Percentiles rank a stretch among this genome's conserved stretches.
Conservation (phyloP, 35 echinoderm and acorn worm genomes). For the Stichopus chloronotus region DNA sequence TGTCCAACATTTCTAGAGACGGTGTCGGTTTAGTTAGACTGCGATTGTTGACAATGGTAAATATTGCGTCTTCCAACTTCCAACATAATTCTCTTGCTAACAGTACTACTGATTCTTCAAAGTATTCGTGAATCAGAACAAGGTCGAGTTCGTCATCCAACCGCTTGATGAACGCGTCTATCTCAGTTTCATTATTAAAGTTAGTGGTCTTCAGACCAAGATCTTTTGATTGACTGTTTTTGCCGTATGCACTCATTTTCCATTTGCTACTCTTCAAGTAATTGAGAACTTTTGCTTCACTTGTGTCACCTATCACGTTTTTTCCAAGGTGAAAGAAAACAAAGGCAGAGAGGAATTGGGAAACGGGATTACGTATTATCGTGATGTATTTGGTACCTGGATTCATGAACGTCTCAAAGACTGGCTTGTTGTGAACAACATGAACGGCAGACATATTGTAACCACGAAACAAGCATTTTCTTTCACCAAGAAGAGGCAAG, state of each 20-base stretch:
- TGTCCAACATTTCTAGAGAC: neutral
- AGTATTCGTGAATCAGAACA: slow-evolving; percentile 33
- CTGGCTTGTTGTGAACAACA: neutral
- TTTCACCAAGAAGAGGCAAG: neutral
- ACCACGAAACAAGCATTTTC: neutral
- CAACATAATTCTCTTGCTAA: slow-evolving; percentile 7
- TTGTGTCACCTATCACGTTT: neutral
- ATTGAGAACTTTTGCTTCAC: neutral
- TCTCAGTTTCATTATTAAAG: slow-evolving; percentile 17
- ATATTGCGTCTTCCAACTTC: neutral
- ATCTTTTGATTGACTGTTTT: slow-evolving; percentile 23
- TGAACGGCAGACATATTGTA: slow-evolving; percentile 28
- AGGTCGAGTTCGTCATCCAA: slow-evolving; percentile 21
- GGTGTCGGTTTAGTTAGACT: neutral
- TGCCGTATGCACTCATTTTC: neutral
- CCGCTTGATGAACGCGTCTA: neutral
- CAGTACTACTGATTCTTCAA: slow-evolving; percentile 30
- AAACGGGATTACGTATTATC: neutral
- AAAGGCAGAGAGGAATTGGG: neutral
- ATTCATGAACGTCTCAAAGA: slow-evolving; percentile 9
- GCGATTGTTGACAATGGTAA: neutral
- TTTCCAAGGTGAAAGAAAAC: neutral
- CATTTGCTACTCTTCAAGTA: neutral
- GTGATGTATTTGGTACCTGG: slow-evolving; percentile 19
- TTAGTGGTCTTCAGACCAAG: neutral